Conservation (phyloP, 2,888 invertebrate genomes). For the Ernsta delagoae region DNA sequence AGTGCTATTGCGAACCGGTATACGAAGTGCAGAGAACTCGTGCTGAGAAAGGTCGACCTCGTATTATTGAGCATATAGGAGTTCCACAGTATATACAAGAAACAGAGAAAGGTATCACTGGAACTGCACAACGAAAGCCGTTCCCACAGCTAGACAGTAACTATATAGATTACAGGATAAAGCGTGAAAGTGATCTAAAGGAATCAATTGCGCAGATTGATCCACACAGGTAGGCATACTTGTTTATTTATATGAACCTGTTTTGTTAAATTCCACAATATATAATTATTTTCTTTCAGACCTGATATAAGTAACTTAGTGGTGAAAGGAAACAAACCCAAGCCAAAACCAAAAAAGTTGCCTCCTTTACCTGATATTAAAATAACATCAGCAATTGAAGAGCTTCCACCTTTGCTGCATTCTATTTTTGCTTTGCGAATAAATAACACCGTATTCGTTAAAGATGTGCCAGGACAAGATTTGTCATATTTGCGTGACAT, state of each 20-base stretch:
- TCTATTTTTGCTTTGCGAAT: conserved; percentile 66
- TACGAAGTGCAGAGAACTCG: conserved; percentile 66
- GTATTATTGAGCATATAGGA: conserved; percentile 64
- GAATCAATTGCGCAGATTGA: conserved; percentile 62
- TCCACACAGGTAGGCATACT: conserved; percentile 71
- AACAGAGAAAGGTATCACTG: conserved; percentile 63
- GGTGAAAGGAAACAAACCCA: conserved; percentile 64
- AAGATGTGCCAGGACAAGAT: conserved; percentile 55
- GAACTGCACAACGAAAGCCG: conserved; percentile 50
- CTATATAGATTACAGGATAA: conserved; percentile 57
- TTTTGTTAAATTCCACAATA: no score
- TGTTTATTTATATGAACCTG: no score
- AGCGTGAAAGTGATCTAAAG: conserved; percentile 58
- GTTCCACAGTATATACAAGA: conserved; percentile 63
- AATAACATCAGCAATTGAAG: conserved; percentile 43
- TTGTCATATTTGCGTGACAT: conserved; percentile 50
- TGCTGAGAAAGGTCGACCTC: conserved; percentile 63
- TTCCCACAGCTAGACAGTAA: conserved; percentile 55
- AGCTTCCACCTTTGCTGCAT: conserved; percentile 42
- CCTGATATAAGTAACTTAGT: conserved; percentile 59
- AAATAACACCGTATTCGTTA: conserved; percentile 66
- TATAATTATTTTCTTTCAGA: conserved; percentile 49
- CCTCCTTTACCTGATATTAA: conserved; percentile 57
- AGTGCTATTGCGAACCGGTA: conserved; percentile 60
- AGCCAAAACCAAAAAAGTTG: conserved; percentile 52